Base-by-base conservation (phyloP, 2,113 vertebrate species). In the Oceanodroma tethys region DNA sequence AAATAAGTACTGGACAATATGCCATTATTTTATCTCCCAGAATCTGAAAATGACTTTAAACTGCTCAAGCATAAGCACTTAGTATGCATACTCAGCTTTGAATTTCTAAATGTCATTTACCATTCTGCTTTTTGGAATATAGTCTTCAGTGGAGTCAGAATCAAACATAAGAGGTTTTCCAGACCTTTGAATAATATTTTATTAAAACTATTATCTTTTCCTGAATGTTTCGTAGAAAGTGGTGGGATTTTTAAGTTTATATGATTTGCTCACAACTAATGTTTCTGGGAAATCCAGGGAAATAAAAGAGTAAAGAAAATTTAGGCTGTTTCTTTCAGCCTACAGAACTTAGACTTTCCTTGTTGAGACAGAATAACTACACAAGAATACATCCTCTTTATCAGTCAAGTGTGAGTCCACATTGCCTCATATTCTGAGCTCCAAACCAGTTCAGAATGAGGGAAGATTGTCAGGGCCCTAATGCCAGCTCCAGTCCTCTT, bases 231-330 rank as follows among this genome's bases (percentile, higher is more conserved):
- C 17, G 15, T 75, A 15, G 30, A 47, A 81, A 75, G 68, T 45
- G 1, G 6, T 38, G 9, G 0, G 3, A 1, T 13, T 42, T 70
- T 45, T 43, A 34, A 76, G 56, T 20, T 2, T 26, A 4, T 47
- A 26, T 26, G 2, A 19, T 65, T 80, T 86, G 3, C 13, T 81
- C 15, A 47, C 11, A 58, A 17, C 1, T 16, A 32, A 2, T 34
- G 5, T 65, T 92, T 86, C 59, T 72, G 16, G 6, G 26, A 86
- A 83, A 91, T 86, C 11, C 29, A 52, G 11, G 2, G 8, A 25
- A 84, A 67, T 13, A 72, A 85, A 59, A 32, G 1, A 42, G 1
- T 59, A 36, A 76, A 63, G 27, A 68, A 83, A 83, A 76, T 86
- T 32, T 47, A 32, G 25, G 5, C 20, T 36, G 5, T 0, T 27